Evolutionary conservation across 2,888 invertebrate genomes (phyloP).

Genomic region (Netelia fuscicornis): DNA sequence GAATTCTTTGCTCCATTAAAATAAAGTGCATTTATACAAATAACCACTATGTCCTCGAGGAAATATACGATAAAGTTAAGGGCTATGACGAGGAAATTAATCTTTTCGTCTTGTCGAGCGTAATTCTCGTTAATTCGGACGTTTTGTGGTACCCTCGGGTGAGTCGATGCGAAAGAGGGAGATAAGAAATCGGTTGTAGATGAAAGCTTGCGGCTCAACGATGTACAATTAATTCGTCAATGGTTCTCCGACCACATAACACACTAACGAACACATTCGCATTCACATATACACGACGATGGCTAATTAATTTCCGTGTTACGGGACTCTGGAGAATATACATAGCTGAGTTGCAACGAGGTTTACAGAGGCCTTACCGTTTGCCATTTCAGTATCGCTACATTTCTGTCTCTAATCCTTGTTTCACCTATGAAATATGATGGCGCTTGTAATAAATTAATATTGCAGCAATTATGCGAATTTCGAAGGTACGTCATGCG

Average conservation of each 20-base stretch:
- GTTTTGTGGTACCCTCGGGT: neutral
- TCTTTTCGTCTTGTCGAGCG: slow-evolving; percentile 24
- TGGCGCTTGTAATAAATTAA: no score
- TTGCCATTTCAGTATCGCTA: no score
- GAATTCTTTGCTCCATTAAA: no score
- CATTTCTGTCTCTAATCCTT: no score
- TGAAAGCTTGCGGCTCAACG: slow-evolving; percentile 30
- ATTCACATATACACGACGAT: neutral
- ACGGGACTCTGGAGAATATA: slow-evolving; percentile 25
- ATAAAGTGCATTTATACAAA: no score
- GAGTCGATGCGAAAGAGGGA: neutral
- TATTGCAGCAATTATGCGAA: no score
- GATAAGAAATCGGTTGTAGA: slow-evolving; percentile 43
- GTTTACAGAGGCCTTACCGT: neutral
- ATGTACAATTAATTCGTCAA: slow-evolving; percentile 52
- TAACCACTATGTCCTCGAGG: no score
- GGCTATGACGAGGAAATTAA: slow-evolving; percentile 5
- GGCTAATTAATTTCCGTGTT: slow-evolving; percentile 54
- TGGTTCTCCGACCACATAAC: slow-evolving; percentile 18
- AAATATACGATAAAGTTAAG: no score
- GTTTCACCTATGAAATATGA: no score
- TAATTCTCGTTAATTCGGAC: slow-evolving; percentile 35
- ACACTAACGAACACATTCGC: slow-evolving; percentile 11
- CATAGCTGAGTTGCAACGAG: neutral
- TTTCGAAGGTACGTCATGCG: no score